phyloP scores from a whole-genome alignment of 2,797 vertebrate species.

The Echeneis naucrates region DNA sequence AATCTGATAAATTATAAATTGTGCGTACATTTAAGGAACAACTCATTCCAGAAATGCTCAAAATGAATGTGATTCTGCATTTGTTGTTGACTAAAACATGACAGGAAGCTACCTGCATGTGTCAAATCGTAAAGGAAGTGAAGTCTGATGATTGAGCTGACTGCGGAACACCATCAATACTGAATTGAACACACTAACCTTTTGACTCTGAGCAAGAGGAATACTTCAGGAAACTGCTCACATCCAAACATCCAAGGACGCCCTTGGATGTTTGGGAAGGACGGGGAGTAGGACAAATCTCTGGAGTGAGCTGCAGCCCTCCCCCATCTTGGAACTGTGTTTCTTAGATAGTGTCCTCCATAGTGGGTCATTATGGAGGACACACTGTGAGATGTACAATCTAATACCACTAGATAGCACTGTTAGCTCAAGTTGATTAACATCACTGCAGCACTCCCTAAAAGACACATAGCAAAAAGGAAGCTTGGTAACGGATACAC shows the following conservation, averaged over 20 bases:
- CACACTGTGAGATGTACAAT: constrained; percentile 63
- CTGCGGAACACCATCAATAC: constrained; percentile 8
- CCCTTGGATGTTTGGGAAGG: constrained; percentile 54
- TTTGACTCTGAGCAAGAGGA: not conserved
- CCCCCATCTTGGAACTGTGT: constrained; percentile 71
- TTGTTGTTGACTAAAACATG: constrained; percentile 10
- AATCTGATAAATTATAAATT: no score
- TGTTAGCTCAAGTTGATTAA: constrained; percentile 68
- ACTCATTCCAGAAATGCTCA: not conserved
- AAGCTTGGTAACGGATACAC: constrained; percentile 23
- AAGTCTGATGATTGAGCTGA: not conserved
- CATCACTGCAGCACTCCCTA: constrained; percentile 47
- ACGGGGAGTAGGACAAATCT: constrained; percentile 42
- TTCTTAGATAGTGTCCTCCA: constrained; percentile 66
- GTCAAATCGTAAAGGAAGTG: constrained; percentile 31
- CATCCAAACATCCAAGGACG: constrained; percentile 25
- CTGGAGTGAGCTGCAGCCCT: constrained; percentile 52
- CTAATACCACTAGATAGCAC: constrained; percentile 79
- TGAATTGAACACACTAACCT: not conserved
- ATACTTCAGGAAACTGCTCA: constrained; percentile 5
- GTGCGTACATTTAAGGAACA: not conserved
- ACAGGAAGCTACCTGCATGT: constrained; percentile 20
- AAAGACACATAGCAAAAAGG: constrained; percentile 19
- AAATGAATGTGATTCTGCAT: constrained; percentile 1
- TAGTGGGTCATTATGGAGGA: constrained; percentile 79